Evolutionary conservation across 2,797 vertebrate species (phyloP), one percentile per base, ranked within the genome.

Genomic region (Ctenochaetus hawaiiensis): DNA sequence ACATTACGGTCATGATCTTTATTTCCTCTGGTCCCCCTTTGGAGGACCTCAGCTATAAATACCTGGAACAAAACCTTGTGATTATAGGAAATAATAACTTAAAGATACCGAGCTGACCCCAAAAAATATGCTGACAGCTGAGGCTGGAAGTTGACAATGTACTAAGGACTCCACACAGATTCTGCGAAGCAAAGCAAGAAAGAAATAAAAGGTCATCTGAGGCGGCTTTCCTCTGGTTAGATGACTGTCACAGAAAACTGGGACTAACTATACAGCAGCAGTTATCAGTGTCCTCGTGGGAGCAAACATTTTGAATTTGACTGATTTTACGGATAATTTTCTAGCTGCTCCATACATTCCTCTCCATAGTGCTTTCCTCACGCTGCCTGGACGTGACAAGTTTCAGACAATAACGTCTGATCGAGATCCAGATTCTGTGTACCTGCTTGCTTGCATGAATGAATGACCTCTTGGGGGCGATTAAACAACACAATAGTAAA

Each of bases 21-120:
- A 59, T 58, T 51, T 57, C 45, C 16, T 37, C 23, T 11, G 5
- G 7, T 65, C 1, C 2, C 11, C 23, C 30, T 78, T 76, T 67
- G 0, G 4, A 70, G 2, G 14, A 59, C 43, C 13, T 72, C 4
- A 2, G 10, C 39, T 20, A 58, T 7, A 64, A 64, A 70, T 47
- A 47, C 45, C 54, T 47, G 23, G 48, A 66, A 63, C 12, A 30
- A 74, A 67, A 76, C n/a, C 47, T 17, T 66, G 77, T 79, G 34
- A 51, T 56, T 8, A 5, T 26, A 20, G 84, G 80, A 89, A 89
- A 75, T 51, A 73, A 83, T 78, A 80, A 84, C 37, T 74, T 68
- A 54, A 9, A 51, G 18, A 67, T n/a, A 26, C 12, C 16, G 18
- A 60, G 53, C 44, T 72, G 81, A 81, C 63, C 54, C 12, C 56